Base-by-base conservation (phyloP, 2,113 vertebrate species). In the Chiloscyllium plagiosum region DNA sequence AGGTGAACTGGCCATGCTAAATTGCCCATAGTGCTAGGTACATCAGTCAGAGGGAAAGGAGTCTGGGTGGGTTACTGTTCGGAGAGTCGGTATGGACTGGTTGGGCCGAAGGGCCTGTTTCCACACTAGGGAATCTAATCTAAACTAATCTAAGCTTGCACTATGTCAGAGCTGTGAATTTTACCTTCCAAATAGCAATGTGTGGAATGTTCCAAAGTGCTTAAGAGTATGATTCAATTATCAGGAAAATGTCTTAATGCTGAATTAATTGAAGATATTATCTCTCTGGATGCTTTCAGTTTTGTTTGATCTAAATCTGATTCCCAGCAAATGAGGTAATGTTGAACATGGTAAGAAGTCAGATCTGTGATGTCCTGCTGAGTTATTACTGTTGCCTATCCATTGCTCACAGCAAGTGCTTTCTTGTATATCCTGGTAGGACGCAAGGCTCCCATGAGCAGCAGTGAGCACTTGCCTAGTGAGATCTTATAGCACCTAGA, bases 361-460 rank as follows among this genome's bases (percentile, higher is more conserved):
- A 90, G 29, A 56, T 92, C 33, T 66, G 56, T 92, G 89, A 66
- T 66, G 66, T 68, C n/a, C 61, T 93, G 22, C 66, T 66, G 89
- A 93, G 56, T 66, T 93, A 66, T 93, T 33, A 68, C 33, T n/a
- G 61, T 93, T 93, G 66, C n/a, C 17, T 93, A 66, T n/a, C 89
- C 22, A 61, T 33, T 93, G n/a, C 61, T 68, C 61, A 66, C 89
- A 93, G 89, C 89, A 66, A n/a, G 89, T 68, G 65, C 33, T 37
- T 93, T 65, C 61, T 66, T 37, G 17, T 17, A 93, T 17, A 93
- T 22, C 56, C n/a, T 66, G 17, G 89, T 19, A 19, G 33, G 61
- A 37, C 33, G 3, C 89, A 66, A 92, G 29, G 37, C 61, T 66
- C 29, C 89, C 65, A 61, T n/a, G 1, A 66, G n/a, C 33, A 68